Evolutionary conservation across 2,888 invertebrate species (phyloP), one percentile per base, ranked within the genome.

Genomic region (Acrobasis consociella): DNA sequence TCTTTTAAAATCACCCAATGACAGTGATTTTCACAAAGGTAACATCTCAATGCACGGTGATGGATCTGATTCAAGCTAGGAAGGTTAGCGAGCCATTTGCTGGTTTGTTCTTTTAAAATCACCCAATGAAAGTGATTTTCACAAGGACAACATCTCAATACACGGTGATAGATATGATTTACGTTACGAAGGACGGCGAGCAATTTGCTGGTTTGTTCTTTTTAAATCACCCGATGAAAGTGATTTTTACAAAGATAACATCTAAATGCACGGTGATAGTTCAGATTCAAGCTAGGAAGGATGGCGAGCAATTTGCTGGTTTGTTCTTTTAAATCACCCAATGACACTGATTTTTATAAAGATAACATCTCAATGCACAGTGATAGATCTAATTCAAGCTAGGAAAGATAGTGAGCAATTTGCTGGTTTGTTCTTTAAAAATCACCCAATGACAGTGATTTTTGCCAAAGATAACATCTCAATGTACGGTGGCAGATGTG

Each of bases 231-330:
- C 42, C 13, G 1, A 42, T 42, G 11, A 42, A 79, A 82, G 74
- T 81, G 86, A 86, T 89, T 91, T 90, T 91, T 87, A n/a, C n/a
- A n/a, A n/a, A n/a, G 91, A 92, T 91, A 91, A 83, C 85, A 91
- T 91, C 90, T 71, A 75, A 72, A 67, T 71, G 71, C 65, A 62
- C 75, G 75, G 76, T 80, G 80, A 81, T 80, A 76, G 71, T 73
- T 70, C 69, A 61, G 53, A 70, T 65, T 17, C 67, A 75, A 66
- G 46, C 72, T 0, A 5, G 5, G 5, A 5, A 38, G 65, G 49
- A 53, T 38, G n/a, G 64, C 10, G 49, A 68, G 62, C 70, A 63
- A 66, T 72, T 63, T 67, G 58, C 62, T 69, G 58, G 8, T 8
- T 5, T 31, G 8, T 31, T 2, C 31, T 31, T 31, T 17, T 17